These are phyloP conservation scores for Rhopalosiphum padi DNA, from an alignment of 1,140 invertebrate genomes.

Conservation along the genomic window DNA sequence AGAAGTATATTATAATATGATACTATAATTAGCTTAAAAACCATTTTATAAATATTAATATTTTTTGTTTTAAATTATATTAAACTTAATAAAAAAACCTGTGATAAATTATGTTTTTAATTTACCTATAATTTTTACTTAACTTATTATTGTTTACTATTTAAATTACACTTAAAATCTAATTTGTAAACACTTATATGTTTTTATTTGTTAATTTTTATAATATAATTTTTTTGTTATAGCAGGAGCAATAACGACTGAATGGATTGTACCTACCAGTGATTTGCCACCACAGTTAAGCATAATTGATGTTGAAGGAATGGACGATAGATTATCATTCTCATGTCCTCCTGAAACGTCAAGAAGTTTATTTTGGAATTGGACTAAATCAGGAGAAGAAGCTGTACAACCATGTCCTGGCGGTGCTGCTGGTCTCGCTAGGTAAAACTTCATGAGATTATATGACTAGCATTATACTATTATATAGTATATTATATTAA, in stretches of 20 bases:
- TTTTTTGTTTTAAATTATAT: neutral
- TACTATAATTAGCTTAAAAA: neutral
- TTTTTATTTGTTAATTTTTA: neutral
- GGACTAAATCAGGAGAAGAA: conserved; percentile 78
- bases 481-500: conserved; percentile 57
- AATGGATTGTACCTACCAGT: conserved; percentile 53
- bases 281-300: conserved; percentile 54
- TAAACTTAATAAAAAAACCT: neutral
- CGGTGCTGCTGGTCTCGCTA: conserved; percentile 83
- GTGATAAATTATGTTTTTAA: neutral
- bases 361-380: conserved; percentile 87
- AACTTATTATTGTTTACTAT: neutral
- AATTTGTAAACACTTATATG: neutral
- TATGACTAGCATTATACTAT: conserved; percentile 59
- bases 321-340: conserved; percentile 59
- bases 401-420: conserved; percentile 84
- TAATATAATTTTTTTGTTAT: neutral
- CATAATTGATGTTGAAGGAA: conserved; percentile 59
- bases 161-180: neutral
- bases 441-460: conserved; percentile 72
- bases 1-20: neutral
- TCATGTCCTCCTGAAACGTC: conserved; percentile 75
- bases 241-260: conserved; percentile 40
- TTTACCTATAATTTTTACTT: neutral
- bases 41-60: neutral